Base-by-base conservation (phyloP, 2,888 invertebrate species). In the Glyphotaelius pellucidus region DNA sequence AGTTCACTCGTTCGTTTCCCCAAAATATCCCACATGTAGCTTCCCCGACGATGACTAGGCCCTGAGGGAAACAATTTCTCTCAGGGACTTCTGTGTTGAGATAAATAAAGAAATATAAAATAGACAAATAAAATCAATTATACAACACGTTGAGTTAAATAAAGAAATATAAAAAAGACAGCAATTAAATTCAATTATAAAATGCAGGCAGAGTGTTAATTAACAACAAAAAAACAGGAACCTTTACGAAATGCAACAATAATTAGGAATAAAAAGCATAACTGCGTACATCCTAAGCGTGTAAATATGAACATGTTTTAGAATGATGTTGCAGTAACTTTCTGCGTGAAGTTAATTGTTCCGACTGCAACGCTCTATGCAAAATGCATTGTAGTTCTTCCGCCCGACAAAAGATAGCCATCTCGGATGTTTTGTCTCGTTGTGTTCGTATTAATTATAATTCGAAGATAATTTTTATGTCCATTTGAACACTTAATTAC, bases 301-400 rank as follows among this genome's bases (percentile, higher is more conserved):
- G 67, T 67, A 67, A 67, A 67, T 67, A 67, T n/a, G 9, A 67
- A n/a, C 67, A 67, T n/a, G 67, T 9, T 25, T 67, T n/a, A 67
- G 5, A 25, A n/a, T 67, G 67, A 83, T 35, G 83, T 35, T 83
- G 35, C 83, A 1, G 14, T 19, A 32, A 38, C 83, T 38, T 35
- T 38, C 35, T 35, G 35, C 83, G 35, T 32, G 83, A 38, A 83
- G 83, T 32, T 31, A 83, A 67, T 83, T 83, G 35, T 83, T 83
- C 25, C 67, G 32, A 35, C 83, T 83, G 83, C 83, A 83, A 83
- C 83, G 35, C 38, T 83, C 38, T 83, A 83, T 83, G 83, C 83
- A 83, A 83, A 83, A 35, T 35, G 83, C 38, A 25, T 35, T 35
- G 32, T 25, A 12, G 35, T 19, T 25, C 38, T 83, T 83, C 38